Evolutionary conservation across 2,797 vertebrate species (phyloP).

Genomic region (Hydrolagus colliei): DNA sequence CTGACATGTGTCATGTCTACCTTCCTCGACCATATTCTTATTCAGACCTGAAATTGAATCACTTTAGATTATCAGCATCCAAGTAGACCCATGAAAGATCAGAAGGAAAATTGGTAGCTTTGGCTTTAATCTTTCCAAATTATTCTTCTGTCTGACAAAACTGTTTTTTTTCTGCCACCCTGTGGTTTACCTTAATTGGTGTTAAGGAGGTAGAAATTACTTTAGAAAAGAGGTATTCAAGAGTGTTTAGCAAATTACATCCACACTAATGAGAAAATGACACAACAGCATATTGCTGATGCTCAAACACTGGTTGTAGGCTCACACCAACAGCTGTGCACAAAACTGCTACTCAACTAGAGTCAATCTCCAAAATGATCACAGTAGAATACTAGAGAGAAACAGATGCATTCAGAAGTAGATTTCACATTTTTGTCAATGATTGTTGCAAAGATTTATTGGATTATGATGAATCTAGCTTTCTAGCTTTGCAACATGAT

Average conservation of each 20-base stretch:
- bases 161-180: constrained; percentile 1
- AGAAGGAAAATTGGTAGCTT: constrained; percentile 19
- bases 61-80: constrained; percentile 35
- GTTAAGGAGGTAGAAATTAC: constrained; percentile 29
- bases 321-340: not conserved
- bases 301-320: not conserved
- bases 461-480: not conserved
- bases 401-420: not conserved
- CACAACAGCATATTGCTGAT: not conserved
- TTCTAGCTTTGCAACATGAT: not conserved
- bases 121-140: constrained; percentile 1
- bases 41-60: constrained; percentile 8
- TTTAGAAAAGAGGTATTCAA: constrained; percentile 32
- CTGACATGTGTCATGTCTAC: not conserved
- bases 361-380: not conserved
- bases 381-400: not conserved
- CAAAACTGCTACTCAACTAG: not conserved
- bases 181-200: not conserved
- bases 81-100: constrained; percentile 32
- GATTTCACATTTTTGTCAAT: not conserved
- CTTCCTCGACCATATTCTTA: not conserved
- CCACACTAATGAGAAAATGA: constrained; percentile 23
- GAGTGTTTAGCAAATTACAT: constrained; percentile 19
- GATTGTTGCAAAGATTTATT: not conserved
- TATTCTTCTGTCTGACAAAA: constrained; percentile 5